Conservation (phyloP, 2,888 invertebrate species). For the Meliscaeva auricollis region DNA sequence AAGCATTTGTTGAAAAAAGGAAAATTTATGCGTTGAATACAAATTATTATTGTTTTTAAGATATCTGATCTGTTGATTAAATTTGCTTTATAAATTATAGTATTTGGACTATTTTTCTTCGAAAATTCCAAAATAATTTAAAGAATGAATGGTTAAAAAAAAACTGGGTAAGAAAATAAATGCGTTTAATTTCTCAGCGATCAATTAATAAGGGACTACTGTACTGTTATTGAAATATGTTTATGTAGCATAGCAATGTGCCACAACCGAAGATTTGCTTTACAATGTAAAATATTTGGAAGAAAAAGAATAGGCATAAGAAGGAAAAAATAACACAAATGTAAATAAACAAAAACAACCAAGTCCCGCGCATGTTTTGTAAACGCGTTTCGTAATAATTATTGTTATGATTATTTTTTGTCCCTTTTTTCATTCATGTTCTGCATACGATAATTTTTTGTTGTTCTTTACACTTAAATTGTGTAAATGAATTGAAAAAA, state of each 20-base stretch:
- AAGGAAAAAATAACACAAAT: not conserved
- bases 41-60: no score
- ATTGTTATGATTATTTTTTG: not conserved
- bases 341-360: not conserved
- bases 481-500: not conserved
- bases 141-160: no score
- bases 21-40: no score
- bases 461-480: conserved; percentile 3
- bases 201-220: not conserved
- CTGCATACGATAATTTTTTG: no score
- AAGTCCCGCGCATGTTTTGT: conserved; percentile 14
- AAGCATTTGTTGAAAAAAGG: no score
- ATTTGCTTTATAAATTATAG: no score
- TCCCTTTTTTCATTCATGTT: not conserved
- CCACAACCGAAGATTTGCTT: not conserved
- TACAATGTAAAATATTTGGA: not conserved
- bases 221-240: not conserved
- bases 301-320: not conserved
- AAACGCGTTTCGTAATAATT: conserved; percentile 16
- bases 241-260: not conserved
- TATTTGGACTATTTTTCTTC: no score
- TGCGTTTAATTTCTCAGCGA: no score
- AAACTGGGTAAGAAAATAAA: no score
- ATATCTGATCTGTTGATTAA: no score
- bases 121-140: no score